Base-by-base conservation (phyloP, 2,113 vertebrate species). In the Upupa epops region DNA sequence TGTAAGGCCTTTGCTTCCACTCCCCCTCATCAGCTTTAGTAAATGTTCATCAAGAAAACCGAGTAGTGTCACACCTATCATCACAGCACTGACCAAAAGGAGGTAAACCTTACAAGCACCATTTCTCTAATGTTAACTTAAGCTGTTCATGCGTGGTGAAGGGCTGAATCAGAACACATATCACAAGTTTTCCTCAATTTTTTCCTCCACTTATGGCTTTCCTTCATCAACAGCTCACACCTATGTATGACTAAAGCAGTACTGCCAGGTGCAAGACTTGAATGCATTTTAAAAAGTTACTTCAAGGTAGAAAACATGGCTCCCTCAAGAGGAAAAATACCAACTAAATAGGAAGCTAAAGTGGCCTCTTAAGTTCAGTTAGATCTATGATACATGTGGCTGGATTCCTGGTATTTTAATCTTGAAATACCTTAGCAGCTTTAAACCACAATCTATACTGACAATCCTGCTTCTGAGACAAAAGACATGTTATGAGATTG, bases 1-100 rank as follows among this genome's bases (percentile, higher is more conserved):
- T 86, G 69, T 97, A 97, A 97, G 93, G 96, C 83, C 84, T 94
- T 91, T 84, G 59, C 92, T 97, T 96, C 58, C 78, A 82, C 68
- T 19, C 34, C 32, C 34, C 36, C 34, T 69, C n/a, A 42, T 81
- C 58, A 93, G 51, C 68, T 55, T 86, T 52, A 87, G 49, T 71
- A 82, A 96, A 91, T 89, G 80, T 36, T 64, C 32, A 58, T 90
- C 66, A 92, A 48, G 37, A 63, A 73, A 89, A 90, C 45, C 25
- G 45, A 94, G 55, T 56, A 96, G 89, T 92, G 96, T 96, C 91
- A 96, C 46, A 80, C 86, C 92, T 96, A 96, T 89, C 79, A 93
- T 87, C 34, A 75, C 56, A 90, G 84, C 46, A 59, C 64, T 63
- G 59, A 76, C 55, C 36, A 79, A 55, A 70, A 29, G 66, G 69